A percentile compares a stretch with the other conserved stretches of the same genome.
phyloP scores from a whole-genome alignment of 2,113 vertebrate genomes.

The Oryzias woworae region DNA sequence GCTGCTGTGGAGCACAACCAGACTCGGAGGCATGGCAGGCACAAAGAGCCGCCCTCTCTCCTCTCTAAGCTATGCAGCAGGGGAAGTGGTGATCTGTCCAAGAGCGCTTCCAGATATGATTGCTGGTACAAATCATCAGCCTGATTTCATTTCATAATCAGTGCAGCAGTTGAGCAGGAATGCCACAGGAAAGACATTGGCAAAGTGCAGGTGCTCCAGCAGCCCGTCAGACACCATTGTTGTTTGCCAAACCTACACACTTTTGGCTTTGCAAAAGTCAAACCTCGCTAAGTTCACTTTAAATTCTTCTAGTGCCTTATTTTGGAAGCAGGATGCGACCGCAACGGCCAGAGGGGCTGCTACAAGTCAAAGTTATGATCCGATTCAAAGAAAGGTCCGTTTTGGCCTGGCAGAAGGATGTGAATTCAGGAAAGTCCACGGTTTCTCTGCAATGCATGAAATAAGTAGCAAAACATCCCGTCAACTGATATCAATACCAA shows the following conservation, averaged over 20 bases:
- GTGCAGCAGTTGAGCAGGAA: conserved; percentile 40
- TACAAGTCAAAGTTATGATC: conserved; percentile 43
- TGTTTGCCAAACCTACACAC: conserved; percentile 28
- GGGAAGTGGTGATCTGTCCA: conserved; percentile 55
- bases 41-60: conserved; percentile 56
- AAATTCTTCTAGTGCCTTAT: conserved; percentile 39
- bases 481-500: conserved; percentile 21
- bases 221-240: conserved; percentile 30
- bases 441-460: conserved; percentile 1
- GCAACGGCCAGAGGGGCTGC: neutral
- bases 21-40: conserved; percentile 52
- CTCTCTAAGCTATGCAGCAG: conserved; percentile 53
- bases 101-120: conserved; percentile 41
- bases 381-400: conserved; percentile 19
- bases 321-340: conserved; percentile 44
- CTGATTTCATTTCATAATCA: conserved; percentile 57
- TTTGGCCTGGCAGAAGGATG: conserved; percentile 35
- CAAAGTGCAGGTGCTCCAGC: conserved; percentile 45
- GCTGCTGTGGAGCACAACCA: conserved; percentile 56
- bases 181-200: conserved; percentile 40
- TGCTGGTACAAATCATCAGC: conserved; percentile 45
- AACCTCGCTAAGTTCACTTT: conserved; percentile 30
- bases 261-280: conserved; percentile 18
- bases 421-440: conserved; percentile 9
- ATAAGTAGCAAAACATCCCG: neutral